Percentiles rank a stretch among this genome's conserved stretches.
phyloP scores from a whole-genome alignment of 2,888 invertebrate genomes.

The Coleophora flavipennella region DNA sequence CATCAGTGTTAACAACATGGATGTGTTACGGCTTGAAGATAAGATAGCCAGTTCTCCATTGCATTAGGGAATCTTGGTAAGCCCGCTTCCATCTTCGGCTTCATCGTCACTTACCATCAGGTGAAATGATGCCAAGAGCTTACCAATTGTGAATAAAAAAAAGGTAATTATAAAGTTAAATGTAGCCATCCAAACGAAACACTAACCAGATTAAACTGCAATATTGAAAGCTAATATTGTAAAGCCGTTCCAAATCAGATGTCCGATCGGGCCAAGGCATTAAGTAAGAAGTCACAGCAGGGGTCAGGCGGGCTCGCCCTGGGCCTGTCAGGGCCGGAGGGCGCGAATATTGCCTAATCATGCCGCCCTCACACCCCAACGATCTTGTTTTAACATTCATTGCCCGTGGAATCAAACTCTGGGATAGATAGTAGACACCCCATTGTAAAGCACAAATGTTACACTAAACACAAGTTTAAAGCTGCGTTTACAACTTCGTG shows the following conservation, averaged over 20 bases:
- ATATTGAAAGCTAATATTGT: constrained; percentile 40
- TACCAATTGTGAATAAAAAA: too few relatives aligned
- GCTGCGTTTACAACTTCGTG: constrained; percentile 3
- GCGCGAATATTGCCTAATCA: constrained; percentile 69
- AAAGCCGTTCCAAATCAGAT: constrained; percentile 46
- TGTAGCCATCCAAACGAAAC: neutral
- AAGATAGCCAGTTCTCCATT: too few relatives aligned
- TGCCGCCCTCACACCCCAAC: constrained; percentile 66
- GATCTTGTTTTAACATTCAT: constrained; percentile 71
- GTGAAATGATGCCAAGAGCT: too few relatives aligned
- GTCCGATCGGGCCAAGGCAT: constrained; percentile 54
- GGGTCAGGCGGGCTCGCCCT: constrained; percentile 43
- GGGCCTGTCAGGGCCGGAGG: constrained; percentile 32
- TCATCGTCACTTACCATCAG: too few relatives aligned
- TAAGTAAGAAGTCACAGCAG: constrained; percentile 58
- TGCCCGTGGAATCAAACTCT: constrained; percentile 40
- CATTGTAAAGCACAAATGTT: constrained; percentile 42
- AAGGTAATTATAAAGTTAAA: neutral
- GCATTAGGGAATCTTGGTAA: too few relatives aligned
- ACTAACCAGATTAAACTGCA: constrained; percentile 20
- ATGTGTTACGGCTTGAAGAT: too few relatives aligned
- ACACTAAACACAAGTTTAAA: constrained; percentile 34
- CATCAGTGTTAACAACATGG: too few relatives aligned
- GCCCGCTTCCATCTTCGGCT: too few relatives aligned
- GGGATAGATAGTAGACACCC: constrained; percentile 26